Percentiles rank a stretch among this genome's conserved stretches.
Evolutionary conservation across 2,113 vertebrate species (phyloP).

Genomic region (Bombycilla garrulus): DNA sequence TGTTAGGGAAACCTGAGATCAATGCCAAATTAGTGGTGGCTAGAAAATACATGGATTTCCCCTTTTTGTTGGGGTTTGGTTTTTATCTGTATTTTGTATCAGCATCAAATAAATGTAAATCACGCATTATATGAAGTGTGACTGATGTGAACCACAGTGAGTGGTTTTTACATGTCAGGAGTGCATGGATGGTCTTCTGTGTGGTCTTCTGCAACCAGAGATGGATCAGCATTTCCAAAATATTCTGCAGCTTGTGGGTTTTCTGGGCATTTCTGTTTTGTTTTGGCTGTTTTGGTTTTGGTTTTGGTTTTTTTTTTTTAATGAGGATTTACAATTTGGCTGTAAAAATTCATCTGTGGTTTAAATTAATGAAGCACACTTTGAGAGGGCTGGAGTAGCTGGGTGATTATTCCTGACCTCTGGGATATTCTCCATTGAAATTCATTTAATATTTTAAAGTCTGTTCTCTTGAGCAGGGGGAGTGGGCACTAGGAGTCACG

Average conservation of each 20-base stretch:
- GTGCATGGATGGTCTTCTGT: not conserved
- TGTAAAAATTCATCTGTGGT: not conserved
- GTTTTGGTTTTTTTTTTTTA: not conserved
- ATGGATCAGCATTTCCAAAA: not conserved
- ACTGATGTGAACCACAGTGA: not conserved
- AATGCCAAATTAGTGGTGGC: not conserved
- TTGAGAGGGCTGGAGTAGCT: not conserved
- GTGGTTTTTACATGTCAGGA: not conserved
- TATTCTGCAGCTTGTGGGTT: not conserved
- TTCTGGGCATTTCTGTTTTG: not conserved
- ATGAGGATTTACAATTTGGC: not conserved
- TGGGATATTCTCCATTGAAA: not conserved
- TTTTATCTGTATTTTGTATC: not conserved
- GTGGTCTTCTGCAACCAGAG: not conserved
- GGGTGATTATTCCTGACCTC: not conserved
- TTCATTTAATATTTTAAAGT: not conserved
- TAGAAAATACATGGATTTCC: not conserved
- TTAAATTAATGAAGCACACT: not conserved
- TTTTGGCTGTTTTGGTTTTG: not conserved
- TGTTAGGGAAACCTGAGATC: not conserved
- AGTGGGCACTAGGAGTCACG: fast-evolving
- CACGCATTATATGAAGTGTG: not conserved
- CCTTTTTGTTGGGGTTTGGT: not conserved
- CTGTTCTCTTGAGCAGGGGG: not conserved
- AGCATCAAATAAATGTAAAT: not conserved